phyloP scores from a whole-genome alignment of 2,888 invertebrate genomes.

The Dendrolimus houi region DNA sequence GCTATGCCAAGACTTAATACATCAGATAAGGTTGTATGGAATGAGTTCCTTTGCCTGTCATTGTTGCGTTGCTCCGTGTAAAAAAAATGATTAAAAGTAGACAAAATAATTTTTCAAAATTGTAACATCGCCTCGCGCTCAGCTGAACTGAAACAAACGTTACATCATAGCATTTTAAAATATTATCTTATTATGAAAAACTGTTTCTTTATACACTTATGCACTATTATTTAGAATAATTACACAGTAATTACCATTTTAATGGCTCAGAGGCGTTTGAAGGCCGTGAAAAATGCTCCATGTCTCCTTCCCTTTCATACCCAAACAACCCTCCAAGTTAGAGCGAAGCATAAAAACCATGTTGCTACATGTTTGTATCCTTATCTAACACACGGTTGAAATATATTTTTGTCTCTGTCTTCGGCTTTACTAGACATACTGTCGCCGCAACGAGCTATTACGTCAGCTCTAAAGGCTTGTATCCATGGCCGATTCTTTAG shows the following conservation, averaged over 20 bases:
- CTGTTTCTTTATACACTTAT: neutral
- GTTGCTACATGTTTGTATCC: conserved; percentile 9
- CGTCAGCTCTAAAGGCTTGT: conserved; percentile 18
- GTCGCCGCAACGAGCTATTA: conserved; percentile 23
- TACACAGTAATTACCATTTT: conserved; percentile 7
- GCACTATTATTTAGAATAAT: conserved; percentile 4
- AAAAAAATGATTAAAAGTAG: too few relatives aligned
- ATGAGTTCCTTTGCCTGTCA: too few relatives aligned
- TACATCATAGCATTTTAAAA: too few relatives aligned
- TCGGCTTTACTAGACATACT: conserved; percentile 26
- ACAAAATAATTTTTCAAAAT: too few relatives aligned
- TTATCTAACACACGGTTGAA: conserved; percentile 3
- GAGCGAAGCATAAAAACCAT: conserved; percentile 7
- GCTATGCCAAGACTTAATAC: too few relatives aligned
- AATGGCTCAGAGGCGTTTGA: conserved; percentile 6
- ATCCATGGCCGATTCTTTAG: conserved; percentile 8
- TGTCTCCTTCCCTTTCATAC: conserved; percentile 5
- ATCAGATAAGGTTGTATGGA: too few relatives aligned
- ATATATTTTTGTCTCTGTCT: conserved; percentile 14
- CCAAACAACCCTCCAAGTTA: neutral
- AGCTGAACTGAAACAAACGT: too few relatives aligned
- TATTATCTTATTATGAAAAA: neutral
- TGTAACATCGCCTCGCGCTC: too few relatives aligned
- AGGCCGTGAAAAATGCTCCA: conserved; percentile 7
- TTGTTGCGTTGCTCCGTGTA: too few relatives aligned